These are phyloP conservation scores for Leucoraja ocellata DNA, from an alignment of 2,797 vertebrate species.

Conservation along the genomic window DNA sequence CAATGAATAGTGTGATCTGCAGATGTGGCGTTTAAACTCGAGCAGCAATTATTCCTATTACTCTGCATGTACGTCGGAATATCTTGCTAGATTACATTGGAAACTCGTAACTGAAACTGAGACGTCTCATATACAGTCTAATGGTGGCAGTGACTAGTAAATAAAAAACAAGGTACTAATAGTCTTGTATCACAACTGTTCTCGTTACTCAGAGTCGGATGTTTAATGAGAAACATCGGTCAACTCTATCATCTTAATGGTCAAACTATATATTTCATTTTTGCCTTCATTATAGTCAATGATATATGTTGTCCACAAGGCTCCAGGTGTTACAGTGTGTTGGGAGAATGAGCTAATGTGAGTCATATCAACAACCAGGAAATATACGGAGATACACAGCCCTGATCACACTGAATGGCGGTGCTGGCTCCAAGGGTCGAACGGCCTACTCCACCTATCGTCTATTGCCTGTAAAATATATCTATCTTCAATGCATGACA, in stretches of 20 bases:
- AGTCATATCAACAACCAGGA: not conserved
- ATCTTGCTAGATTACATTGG: not conserved
- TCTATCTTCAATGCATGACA: not conserved
- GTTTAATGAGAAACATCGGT: not conserved
- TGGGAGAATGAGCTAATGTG: not conserved
- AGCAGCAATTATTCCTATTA: not conserved
- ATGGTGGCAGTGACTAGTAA: not conserved
- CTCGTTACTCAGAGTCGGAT: not conserved
- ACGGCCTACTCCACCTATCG: too few species aligned
- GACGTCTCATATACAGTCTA: not conserved
- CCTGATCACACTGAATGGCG: too few species aligned
- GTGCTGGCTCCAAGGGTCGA: too few species aligned
- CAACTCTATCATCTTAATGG: not conserved
- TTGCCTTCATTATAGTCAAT: too few species aligned
- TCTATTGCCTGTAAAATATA: not conserved
- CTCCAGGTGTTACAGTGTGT: not conserved
- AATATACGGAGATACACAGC: not conserved
- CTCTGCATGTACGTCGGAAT: not conserved
- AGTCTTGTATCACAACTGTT: not conserved
- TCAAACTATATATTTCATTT: too few species aligned
- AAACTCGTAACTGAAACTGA: not conserved
- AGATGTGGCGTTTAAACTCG: not conserved
- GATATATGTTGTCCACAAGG: too few species aligned
- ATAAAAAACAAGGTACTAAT: not conserved
- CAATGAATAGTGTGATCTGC: not conserved